Conservation (phyloP, 2,797 vertebrate species). For the Melanotaenia parkinsoni region DNA sequence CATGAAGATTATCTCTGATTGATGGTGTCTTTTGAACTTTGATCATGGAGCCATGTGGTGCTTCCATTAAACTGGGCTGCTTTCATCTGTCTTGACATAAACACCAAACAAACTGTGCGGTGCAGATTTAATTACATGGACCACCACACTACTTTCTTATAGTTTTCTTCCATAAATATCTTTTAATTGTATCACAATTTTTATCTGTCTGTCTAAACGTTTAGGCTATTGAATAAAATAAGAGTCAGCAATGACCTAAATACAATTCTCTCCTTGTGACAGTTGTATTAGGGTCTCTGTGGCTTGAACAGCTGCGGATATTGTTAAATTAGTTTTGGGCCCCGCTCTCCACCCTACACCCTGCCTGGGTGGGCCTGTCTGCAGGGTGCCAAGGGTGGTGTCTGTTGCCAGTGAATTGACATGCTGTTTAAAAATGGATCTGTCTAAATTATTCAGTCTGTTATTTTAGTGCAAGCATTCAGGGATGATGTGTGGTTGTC, state of each 20-base stretch:
- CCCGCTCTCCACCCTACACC: slow-evolving; percentile 27
- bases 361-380: slow-evolving; percentile 60
- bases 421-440: slow-evolving; percentile 80
- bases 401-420: slow-evolving; percentile 73
- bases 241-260: slow-evolving; percentile 29
- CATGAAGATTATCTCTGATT: slow-evolving; percentile 49
- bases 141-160: neutral
- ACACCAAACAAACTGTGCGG: slow-evolving; percentile 24
- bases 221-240: slow-evolving; percentile 10
- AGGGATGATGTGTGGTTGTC: slow-evolving; percentile 78
- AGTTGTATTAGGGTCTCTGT: slow-evolving; percentile 5
- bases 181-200: slow-evolving; percentile 9
- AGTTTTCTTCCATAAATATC: slow-evolving; percentile 6
- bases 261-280: slow-evolving; percentile 9
- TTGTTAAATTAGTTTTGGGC: slow-evolving; percentile 39
- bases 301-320: slow-evolving; percentile 23
- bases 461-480: slow-evolving; percentile 78
- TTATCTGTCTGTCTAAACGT: slow-evolving; percentile 18
- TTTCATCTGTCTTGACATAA: slow-evolving; percentile 35
- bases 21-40: slow-evolving; percentile 55
- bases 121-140: slow-evolving; percentile 5
- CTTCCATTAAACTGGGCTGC: slow-evolving; percentile 21
- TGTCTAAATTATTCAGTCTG: slow-evolving; percentile 83
- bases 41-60: slow-evolving; percentile 39
- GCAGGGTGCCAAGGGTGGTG: slow-evolving; percentile 65